Percentiles rank a stretch among this genome's conserved stretches.
Evolutionary conservation across 2,113 vertebrate species (phyloP).

Genomic region (Odontophorus gujanensis): DNA sequence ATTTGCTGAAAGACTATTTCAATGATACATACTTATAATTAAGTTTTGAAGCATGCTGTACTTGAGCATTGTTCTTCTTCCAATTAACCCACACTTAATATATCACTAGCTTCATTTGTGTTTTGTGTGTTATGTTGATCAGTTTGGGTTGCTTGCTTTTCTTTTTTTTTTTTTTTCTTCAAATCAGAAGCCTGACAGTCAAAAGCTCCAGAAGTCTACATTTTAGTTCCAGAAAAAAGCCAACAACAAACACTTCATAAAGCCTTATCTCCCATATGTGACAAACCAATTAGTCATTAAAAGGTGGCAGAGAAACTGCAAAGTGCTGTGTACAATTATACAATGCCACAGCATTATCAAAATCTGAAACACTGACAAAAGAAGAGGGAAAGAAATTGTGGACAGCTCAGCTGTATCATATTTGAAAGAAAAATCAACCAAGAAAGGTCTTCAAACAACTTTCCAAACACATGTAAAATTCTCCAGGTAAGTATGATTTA

Average conservation of each 20-base stretch:
- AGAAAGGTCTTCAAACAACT: neutral
- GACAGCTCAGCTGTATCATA: neutral
- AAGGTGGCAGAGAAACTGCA: neutral
- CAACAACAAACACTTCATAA: neutral
- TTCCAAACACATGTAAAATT: neutral
- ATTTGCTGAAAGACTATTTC: slow-evolving; percentile 1
- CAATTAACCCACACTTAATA: neutral
- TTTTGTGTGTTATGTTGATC: neutral
- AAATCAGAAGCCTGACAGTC: neutral
- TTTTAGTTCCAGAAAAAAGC: slow-evolving; percentile 1
- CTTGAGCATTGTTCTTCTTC: neutral
- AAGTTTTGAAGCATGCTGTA: neutral
- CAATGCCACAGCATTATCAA: neutral
- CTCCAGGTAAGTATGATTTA: neutral
- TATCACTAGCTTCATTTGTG: neutral
- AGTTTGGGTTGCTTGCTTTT: neutral
- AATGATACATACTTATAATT: slow-evolving; percentile 24
- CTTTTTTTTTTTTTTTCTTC: neutral
- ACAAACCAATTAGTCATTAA: neutral
- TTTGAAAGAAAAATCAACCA: neutral
- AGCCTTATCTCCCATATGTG: neutral
- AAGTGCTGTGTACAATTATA: neutral
- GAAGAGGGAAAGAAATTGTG: neutral
- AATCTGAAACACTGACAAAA: neutral
- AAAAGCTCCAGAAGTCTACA: neutral